These are phyloP conservation scores for Agrilus cyanescens DNA, from an alignment of 2,888 invertebrate species.

Conservation along the genomic window DNA sequence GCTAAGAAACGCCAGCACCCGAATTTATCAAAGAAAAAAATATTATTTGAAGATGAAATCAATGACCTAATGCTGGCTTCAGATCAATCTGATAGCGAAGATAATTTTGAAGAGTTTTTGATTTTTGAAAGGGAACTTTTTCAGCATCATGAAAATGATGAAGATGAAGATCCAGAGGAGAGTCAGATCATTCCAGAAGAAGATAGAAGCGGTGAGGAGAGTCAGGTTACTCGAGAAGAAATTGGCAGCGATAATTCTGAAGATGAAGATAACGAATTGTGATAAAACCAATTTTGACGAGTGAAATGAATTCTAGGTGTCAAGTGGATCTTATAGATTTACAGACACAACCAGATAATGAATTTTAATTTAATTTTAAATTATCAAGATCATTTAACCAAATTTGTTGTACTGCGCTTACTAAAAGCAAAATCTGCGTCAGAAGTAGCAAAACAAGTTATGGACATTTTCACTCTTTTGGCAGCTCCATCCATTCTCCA, in stretches of 20 bases:
- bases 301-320: conserved; percentile 20
- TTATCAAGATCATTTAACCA: conserved; percentile 28
- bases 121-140: conserved; percentile 13
- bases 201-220: background rate
- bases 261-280: conserved; percentile 6
- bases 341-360: conserved; percentile 23
- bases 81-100: conserved; percentile 15
- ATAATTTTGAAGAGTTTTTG: conserved; percentile 12
- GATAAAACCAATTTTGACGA: conserved; percentile 1
- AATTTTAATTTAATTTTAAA: conserved; percentile 26
- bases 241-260: conserved; percentile 12
- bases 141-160: conserved; percentile 12
- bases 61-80: conserved; percentile 12
- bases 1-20: conserved; percentile 7
- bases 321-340: conserved; percentile 28
- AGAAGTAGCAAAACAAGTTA: conserved; percentile 25
- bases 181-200: conserved; percentile 9
- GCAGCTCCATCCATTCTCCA: conserved; percentile 27
- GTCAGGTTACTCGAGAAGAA: conserved; percentile 2
- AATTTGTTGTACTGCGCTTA: conserved; percentile 26
- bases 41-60: conserved; percentile 12
- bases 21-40: conserved; percentile 10
- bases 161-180: conserved; percentile 4
- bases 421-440: conserved; percentile 24
- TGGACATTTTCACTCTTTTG: conserved; percentile 29